phyloP scores from a whole-genome alignment of 2,113 vertebrate genomes.

The Odocoileus hemionus region DNA sequence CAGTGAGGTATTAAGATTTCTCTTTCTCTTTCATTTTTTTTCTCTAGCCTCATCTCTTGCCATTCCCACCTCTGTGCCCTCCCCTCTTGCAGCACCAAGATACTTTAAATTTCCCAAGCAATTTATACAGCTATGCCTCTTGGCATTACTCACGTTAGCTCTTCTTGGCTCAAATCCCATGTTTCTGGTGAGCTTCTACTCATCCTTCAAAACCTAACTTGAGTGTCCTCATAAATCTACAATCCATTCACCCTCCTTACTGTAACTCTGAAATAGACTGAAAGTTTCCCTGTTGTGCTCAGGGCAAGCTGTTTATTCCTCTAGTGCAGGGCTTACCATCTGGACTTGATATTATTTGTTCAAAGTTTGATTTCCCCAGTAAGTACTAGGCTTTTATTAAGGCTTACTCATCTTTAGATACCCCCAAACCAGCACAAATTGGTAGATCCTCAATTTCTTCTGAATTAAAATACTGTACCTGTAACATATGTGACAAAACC shows the following conservation, averaged over 20 bases:
- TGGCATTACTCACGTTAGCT: not conserved
- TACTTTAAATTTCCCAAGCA: not conserved
- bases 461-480: not conserved
- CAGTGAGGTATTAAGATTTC: not conserved
- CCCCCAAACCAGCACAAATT: not conserved
- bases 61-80: not conserved
- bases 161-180: not conserved
- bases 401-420: not conserved
- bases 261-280: not conserved
- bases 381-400: not conserved
- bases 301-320: no score
- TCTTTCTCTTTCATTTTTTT: not conserved
- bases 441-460: not conserved
- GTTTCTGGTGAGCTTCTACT: not conserved
- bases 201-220: not conserved
- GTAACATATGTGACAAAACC: not conserved
- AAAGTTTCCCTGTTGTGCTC: accelerated
- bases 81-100: no score
- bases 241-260: not conserved
- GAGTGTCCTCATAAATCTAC: not conserved
- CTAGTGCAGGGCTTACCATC: not conserved
- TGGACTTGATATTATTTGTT: not conserved
- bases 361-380: not conserved
- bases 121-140: not conserved
- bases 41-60: not conserved